These are phyloP conservation scores for Sceloporus undulatus DNA, from an alignment of 2,113 vertebrate species.

Conservation along the genomic window DNA sequence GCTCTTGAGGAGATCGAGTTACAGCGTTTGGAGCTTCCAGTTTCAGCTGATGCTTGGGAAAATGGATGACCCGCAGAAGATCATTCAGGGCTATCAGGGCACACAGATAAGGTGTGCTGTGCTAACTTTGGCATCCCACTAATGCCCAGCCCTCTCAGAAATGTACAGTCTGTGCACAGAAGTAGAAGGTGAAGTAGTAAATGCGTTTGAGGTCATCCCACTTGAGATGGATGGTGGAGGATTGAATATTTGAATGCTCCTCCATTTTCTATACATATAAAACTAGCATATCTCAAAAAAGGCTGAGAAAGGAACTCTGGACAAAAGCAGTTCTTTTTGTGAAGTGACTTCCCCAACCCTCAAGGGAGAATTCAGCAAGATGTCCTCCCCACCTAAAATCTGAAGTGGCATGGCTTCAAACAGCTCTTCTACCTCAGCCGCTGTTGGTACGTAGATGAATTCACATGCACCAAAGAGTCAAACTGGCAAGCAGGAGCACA, in stretches of 20 bases:
- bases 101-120: slow-evolving; percentile 17
- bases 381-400: not conserved
- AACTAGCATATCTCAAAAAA: not conserved
- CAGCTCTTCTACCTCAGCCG: not conserved
- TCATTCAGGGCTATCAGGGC: slow-evolving; percentile 31
- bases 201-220: not conserved
- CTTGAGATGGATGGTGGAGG: not conserved
- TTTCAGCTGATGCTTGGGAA: slow-evolving; percentile 65
- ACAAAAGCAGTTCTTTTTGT: not conserved
- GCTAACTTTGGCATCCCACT: not conserved
- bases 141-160: not conserved
- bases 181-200: not conserved
- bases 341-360: not conserved
- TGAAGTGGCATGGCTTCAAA: not conserved
- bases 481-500: too few relatives aligned
- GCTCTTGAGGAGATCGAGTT: slow-evolving; percentile 48
- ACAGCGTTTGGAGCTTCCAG: slow-evolving; percentile 51
- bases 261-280: not conserved
- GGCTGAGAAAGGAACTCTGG: not conserved
- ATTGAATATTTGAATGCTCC: not conserved
- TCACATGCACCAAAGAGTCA: too few relatives aligned
- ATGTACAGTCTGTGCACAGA: not conserved
- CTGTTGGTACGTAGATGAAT: not conserved
- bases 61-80: slow-evolving; percentile 49
- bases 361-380: not conserved